Percentiles rank a stretch among this genome's conserved stretches.
Conservation (phyloP, 2,888 invertebrate species). For the Campopleginae sp. region DNA sequence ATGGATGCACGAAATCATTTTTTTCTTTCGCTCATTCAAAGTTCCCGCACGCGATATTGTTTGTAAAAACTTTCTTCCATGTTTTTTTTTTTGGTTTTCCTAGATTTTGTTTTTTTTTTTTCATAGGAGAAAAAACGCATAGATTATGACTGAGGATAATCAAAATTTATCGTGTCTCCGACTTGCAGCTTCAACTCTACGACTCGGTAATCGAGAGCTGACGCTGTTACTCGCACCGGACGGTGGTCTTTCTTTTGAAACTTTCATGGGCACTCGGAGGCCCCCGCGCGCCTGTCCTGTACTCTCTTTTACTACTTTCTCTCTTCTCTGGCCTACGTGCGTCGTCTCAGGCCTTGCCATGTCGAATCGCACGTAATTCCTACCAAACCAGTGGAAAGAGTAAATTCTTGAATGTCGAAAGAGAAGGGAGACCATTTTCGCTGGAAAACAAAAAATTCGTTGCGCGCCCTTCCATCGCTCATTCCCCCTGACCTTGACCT, state of each 20-base stretch:
- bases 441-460: not conserved
- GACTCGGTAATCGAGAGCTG: conserved; percentile 33
- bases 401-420: not conserved
- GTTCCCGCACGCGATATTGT: not conserved
- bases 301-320: conserved; percentile 75
- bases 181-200: conserved; percentile 5
- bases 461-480: not conserved
- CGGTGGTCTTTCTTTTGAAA: conserved; percentile 74
- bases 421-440: not conserved
- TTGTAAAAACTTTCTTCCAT: too few species aligned
- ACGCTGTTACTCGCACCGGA: conserved; percentile 37
- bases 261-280: conserved; percentile 71
- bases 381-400: not conserved
- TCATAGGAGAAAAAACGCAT: not conserved
- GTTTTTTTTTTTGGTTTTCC: not conserved
- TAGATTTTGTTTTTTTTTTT: not conserved
- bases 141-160: not conserved
- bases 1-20: conserved; percentile 2
- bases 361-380: conserved; percentile 23
- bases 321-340: conserved; percentile 75
- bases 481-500: conserved; percentile 68
- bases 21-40: not conserved
- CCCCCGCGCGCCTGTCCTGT: not conserved
- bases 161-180: not conserved
- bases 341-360: conserved; percentile 67